These are phyloP conservation scores for Acanthosepion esculentum DNA, from an alignment of 2,888 invertebrate genomes.

Conservation along the genomic window DNA sequence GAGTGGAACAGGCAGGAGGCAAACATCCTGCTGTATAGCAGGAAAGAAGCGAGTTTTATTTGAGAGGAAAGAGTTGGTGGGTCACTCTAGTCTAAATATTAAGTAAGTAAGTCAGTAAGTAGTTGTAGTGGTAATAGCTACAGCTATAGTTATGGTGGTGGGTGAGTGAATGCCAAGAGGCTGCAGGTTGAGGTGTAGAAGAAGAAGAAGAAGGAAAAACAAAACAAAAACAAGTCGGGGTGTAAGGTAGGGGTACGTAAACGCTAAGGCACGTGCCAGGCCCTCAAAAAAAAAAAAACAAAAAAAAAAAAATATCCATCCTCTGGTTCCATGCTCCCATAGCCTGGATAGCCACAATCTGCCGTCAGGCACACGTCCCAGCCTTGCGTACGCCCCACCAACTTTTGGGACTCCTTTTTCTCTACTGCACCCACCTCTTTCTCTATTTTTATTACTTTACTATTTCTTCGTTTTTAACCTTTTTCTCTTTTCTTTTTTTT, in stretches of 20 bases:
- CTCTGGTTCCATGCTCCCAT: not conserved
- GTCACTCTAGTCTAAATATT: not conserved
- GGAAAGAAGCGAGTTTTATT: not conserved
- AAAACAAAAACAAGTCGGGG: not conserved
- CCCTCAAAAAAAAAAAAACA: not conserved
- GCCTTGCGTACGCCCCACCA: not conserved
- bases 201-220: not conserved
- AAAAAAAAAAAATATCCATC: not conserved
- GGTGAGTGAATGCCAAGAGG: not conserved
- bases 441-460: not conserved
- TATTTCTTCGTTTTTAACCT: not conserved
- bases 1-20: not conserved
- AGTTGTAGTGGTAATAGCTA: not conserved
- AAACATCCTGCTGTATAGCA: not conserved
- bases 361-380: conserved; percentile 9
- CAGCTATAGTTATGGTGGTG: not conserved
- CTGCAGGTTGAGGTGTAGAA: not conserved
- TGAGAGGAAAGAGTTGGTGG: not conserved
- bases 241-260: not conserved
- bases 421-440: not conserved
- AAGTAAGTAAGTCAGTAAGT: not conserved
- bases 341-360: not conserved
- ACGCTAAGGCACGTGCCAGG: not conserved
- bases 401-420: not conserved
- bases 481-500: not conserved